Conservation (phyloP, 2,888 invertebrate species). For the Diaperis boleti region DNA sequence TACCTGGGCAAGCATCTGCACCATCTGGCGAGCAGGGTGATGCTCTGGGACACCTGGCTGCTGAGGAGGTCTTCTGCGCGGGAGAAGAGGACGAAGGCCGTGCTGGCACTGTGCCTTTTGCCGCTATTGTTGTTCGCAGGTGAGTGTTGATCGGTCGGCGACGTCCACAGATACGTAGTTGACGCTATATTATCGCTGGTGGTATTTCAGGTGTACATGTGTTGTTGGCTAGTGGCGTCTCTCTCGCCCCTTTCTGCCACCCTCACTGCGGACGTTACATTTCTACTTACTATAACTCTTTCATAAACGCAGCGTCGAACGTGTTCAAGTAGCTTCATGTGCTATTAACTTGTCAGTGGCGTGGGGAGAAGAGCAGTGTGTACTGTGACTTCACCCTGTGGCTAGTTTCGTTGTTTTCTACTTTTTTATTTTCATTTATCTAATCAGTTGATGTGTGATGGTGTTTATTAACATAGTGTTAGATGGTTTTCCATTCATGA, state of each 20-base stretch:
- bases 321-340: slow-evolving; percentile 43
- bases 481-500: slow-evolving; percentile 23
- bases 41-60: slow-evolving; percentile 64
- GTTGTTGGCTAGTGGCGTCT: slow-evolving; percentile 62
- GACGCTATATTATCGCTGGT: slow-evolving; percentile 38
- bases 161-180: slow-evolving; percentile 18
- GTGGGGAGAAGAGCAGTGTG: slow-evolving; percentile 1
- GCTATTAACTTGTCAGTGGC: slow-evolving; percentile 14
- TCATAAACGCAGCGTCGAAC: slow-evolving; percentile 52
- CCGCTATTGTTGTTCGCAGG: slow-evolving; percentile 71
- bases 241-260: slow-evolving; percentile 65
- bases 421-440: slow-evolving; percentile 2
- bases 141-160: slow-evolving; percentile 63
- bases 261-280: slow-evolving; percentile 64
- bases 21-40: slow-evolving; percentile 58
- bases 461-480: slow-evolving; percentile 38
- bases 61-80: slow-evolving; percentile 52
- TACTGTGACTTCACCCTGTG: slow-evolving; percentile 2
- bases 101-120: slow-evolving; percentile 65
- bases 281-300: slow-evolving; percentile 57
- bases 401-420: slow-evolving; percentile 5
- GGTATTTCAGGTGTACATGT: slow-evolving; percentile 65
- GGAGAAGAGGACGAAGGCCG: slow-evolving; percentile 48
- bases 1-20: slow-evolving; percentile 58
- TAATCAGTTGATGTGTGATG: slow-evolving; percentile 14